Conservation (phyloP, 1,140 invertebrate species). For the Drosophila ficusphila region DNA sequence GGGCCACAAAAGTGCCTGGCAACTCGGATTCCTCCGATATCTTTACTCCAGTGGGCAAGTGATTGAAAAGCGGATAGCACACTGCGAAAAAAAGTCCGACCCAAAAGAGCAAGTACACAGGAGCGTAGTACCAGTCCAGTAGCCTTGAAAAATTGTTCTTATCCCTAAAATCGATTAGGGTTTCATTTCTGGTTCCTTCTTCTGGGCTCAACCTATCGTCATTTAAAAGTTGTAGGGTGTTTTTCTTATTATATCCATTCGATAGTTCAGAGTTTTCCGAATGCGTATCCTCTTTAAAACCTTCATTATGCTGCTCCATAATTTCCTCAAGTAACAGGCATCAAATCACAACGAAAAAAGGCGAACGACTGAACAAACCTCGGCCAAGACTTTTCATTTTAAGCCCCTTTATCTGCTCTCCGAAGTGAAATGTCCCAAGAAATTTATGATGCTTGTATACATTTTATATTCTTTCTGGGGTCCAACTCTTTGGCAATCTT, state of each 20-base stretch:
- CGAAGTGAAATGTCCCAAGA: constrained; percentile 1
- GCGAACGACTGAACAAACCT: constrained; percentile 8
- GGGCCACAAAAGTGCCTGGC: constrained; percentile 61
- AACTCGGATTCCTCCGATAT: constrained; percentile 49
- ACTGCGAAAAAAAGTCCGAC: constrained; percentile 64
- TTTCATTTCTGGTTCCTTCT: not conserved
- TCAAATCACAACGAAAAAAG: constrained; percentile 12
- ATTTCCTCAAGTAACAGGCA: not conserved
- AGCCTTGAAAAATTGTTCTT: constrained; percentile 9
- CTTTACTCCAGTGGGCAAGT: constrained; percentile 55
- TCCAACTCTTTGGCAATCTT: constrained; percentile 24
- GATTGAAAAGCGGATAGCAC: constrained; percentile 61
- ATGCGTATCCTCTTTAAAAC: constrained; percentile 2
- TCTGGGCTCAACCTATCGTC: not conserved
- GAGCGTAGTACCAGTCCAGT: constrained; percentile 72
- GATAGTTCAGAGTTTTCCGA: not conserved
- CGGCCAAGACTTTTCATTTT: constrained; percentile 12
- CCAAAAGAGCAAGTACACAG: constrained; percentile 66
- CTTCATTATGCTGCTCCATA: constrained; percentile 16
- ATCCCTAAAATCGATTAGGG: constrained; percentile 4
- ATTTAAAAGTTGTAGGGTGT: constrained; percentile 11
- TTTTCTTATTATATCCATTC: constrained; percentile 1
- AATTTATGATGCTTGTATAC: constrained; percentile 14
- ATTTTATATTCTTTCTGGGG: not conserved
- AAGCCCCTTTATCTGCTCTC: constrained; percentile 22